These are phyloP conservation scores for Eupristina koningsbergeri DNA, from an alignment of 1,140 invertebrate species.

Conservation along the genomic window DNA sequence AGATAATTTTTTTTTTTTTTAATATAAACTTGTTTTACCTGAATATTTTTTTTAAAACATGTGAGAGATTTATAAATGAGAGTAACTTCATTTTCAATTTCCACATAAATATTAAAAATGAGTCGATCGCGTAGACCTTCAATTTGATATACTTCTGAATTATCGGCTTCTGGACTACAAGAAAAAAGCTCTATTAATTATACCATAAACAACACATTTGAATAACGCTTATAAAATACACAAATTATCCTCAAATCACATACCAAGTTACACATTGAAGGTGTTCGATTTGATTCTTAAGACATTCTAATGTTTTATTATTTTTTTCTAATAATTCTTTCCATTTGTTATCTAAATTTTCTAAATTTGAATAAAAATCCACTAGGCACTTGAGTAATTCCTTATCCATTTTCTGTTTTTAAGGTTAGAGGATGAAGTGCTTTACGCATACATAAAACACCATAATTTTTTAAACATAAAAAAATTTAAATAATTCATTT, in stretches of 20 bases:
- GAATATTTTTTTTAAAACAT: constrained; percentile 54
- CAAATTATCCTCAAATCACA: neutral
- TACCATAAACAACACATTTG: neutral
- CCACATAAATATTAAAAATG: constrained; percentile 60
- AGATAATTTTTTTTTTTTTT: too few species aligned
- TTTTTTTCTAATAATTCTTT: constrained; percentile 52
- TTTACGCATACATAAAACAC: neutral
- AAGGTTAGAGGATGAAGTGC: constrained; percentile 43
- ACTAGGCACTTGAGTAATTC: constrained; percentile 58
- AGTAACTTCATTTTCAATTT: constrained; percentile 59
- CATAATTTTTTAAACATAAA: neutral
- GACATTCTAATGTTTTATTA: constrained; percentile 49
- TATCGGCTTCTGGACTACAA: constrained; percentile 60
- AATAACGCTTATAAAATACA: neutral
- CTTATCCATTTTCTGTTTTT: constrained; percentile 50
- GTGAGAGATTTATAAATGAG: constrained; percentile 48
- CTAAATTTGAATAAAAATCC: constrained; percentile 59
- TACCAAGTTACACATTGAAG: constrained; percentile 61
- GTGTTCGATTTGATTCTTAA: constrained; percentile 62
- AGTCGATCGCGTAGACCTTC: constrained; percentile 56
- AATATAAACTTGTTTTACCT: constrained; percentile 56
- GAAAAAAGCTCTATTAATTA: constrained; percentile 48
- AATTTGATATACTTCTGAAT: constrained; percentile 58
- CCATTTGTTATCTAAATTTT: constrained; percentile 58
- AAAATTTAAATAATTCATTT: too few species aligned